Conservation (phyloP, 2,888 invertebrate genomes). For the Iphiclides podalirius region DNA sequence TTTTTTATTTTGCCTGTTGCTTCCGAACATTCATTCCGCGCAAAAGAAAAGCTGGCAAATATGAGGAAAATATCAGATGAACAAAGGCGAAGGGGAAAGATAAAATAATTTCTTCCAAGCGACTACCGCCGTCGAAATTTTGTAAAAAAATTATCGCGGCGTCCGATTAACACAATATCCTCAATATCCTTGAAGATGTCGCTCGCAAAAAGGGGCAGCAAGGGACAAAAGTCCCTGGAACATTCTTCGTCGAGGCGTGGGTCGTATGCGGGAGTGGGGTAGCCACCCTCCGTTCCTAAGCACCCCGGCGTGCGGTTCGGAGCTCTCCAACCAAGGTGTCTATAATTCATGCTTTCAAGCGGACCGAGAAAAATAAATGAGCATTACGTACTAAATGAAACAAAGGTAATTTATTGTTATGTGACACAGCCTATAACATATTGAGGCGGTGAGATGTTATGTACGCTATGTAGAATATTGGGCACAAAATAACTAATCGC, state of each 20-base stretch:
- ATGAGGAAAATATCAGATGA: too few relatives aligned
- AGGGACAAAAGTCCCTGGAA: slow-evolving; percentile 70
- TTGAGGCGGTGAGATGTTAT: too few relatives aligned
- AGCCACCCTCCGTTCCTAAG: slow-evolving; percentile 21
- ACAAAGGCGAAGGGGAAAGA: too few relatives aligned
- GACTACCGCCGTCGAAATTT: slow-evolving; percentile 46
- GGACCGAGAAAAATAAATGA: slow-evolving; percentile 76
- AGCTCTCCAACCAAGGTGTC: slow-evolving; percentile 62
- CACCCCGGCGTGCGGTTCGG: slow-evolving; percentile 16
- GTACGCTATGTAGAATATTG: too few relatives aligned
- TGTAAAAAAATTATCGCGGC: slow-evolving; percentile 62
- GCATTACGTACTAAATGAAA: slow-evolving; percentile 50
- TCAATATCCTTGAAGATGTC: slow-evolving; percentile 77
- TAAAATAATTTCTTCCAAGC: slow-evolving; percentile 50
- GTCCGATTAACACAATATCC: slow-evolving; percentile 77
- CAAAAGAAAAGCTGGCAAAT: too few relatives aligned
- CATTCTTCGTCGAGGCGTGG: slow-evolving; percentile 65
- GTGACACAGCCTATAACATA: too few relatives aligned
- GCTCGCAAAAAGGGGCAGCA: slow-evolving; percentile 69
- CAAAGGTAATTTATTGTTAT: slow-evolving; percentile 24
- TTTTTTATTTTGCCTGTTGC: neutral
- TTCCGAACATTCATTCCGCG: too few relatives aligned
- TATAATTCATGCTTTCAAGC: slow-evolving; percentile 74
- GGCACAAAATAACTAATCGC: too few relatives aligned
- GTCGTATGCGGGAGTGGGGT: slow-evolving; percentile 28